These are phyloP conservation scores for Nematolebias whitei DNA, from an alignment of 2,113 vertebrate species.

Conservation along the genomic window DNA sequence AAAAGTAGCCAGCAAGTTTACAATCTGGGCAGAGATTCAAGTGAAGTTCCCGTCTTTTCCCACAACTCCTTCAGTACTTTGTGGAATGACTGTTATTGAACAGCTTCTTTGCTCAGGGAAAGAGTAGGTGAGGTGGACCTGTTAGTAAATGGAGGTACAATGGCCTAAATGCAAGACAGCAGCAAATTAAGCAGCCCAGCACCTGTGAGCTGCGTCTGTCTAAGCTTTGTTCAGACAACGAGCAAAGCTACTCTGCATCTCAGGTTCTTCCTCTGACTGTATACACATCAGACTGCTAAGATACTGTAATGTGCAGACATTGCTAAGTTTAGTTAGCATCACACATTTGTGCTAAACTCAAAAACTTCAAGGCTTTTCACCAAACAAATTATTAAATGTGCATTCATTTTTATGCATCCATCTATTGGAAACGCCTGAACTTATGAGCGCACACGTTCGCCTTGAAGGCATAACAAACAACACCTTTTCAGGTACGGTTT, in stretches of 20 bases:
- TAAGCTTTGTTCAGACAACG: slow-evolving; percentile 18
- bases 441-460: background rate
- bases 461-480: background rate
- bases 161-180: slow-evolving; percentile 52
- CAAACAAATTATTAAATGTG: background rate
- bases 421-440: background rate
- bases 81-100: slow-evolving; percentile 49
- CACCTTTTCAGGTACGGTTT: background rate
- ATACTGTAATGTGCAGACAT: background rate
- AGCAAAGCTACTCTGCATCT: slow-evolving; percentile 1
- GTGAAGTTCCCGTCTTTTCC: slow-evolving; percentile 24
- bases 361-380: background rate
- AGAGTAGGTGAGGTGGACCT: too few relatives aligned
- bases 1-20: background rate
- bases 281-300: background rate
- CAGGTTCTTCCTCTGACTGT: background rate
- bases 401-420: background rate
- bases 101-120: slow-evolving; percentile 36
- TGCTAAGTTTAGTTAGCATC: background rate
- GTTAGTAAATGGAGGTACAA: slow-evolving; percentile 37
- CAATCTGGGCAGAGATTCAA: slow-evolving; percentile 37
- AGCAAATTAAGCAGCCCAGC: slow-evolving; percentile 55
- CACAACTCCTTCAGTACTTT: slow-evolving; percentile 19
- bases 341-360: background rate
- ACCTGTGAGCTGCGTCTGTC: slow-evolving; percentile 17